Evolutionary conservation across 2,888 invertebrate species (phyloP).

Genomic region (Trichopoda pennipes): DNA sequence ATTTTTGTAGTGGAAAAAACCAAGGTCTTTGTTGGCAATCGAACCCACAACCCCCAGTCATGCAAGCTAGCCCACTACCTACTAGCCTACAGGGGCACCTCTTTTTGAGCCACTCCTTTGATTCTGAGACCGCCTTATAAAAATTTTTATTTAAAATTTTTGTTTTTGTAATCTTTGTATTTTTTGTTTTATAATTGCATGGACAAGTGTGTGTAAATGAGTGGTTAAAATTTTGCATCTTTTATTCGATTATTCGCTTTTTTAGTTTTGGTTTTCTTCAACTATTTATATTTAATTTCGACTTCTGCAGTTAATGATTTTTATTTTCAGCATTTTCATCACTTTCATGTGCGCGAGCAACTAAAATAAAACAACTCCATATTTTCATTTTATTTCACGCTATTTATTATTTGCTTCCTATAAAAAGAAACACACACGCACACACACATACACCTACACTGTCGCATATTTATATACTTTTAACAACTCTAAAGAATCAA

Average conservation of each 20-base stretch:
- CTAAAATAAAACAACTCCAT: constrained; percentile 4
- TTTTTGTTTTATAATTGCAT: not conserved
- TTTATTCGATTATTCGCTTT: too few relatives aligned
- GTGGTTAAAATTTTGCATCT: not conserved
- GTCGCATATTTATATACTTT: not conserved
- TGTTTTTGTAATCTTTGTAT: not conserved
- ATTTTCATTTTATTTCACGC: constrained; percentile 27
- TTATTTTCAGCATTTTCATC: constrained; percentile 8
- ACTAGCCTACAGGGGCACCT: too few relatives aligned
- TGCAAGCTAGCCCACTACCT: too few relatives aligned
- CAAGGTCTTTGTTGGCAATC: too few relatives aligned
- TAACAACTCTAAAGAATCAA: not conserved
- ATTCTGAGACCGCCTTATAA: not conserved
- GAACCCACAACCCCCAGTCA: too few relatives aligned
- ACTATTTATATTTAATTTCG: not conserved
- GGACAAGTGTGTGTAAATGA: not conserved
- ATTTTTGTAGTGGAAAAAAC: too few relatives aligned
- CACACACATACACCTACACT: too few relatives aligned
- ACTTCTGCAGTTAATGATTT: constrained; percentile 27
- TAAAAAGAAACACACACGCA: too few relatives aligned
- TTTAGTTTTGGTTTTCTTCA: not conserved
- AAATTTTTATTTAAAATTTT: not conserved
- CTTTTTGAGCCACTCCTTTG: too few relatives aligned
- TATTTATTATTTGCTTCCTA: not conserved
- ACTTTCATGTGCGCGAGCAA: not conserved